phyloP scores from a whole-genome alignment of 2,113 vertebrate species.

The Budorcas taxicolor region DNA sequence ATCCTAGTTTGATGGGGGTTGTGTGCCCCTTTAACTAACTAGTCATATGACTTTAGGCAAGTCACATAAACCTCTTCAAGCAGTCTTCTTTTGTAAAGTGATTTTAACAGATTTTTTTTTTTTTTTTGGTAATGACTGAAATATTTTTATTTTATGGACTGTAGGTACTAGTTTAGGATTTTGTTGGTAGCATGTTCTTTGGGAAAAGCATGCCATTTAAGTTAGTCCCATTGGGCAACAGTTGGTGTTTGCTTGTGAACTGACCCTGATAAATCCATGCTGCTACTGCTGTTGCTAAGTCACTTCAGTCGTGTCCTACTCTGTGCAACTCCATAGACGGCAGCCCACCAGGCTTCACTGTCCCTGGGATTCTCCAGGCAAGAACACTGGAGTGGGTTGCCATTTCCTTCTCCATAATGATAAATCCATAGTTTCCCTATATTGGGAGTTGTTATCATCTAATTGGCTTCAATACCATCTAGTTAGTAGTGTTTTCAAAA shows the following conservation, averaged over 20 bases:
- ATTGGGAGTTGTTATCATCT: not conserved
- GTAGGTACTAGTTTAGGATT: not conserved
- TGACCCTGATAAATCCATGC: not conserved
- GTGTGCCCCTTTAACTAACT: not conserved
- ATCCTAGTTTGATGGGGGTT: not conserved
- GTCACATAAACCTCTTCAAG: not conserved
- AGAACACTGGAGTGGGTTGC: not conserved
- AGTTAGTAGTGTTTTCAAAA: constrained; percentile 2
- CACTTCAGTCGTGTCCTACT: not conserved
- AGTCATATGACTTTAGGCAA: not conserved
- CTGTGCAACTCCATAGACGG: not conserved
- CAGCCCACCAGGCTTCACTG: not conserved
- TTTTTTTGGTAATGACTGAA: not conserved
- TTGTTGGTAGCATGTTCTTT: not conserved
- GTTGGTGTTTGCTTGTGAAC: not conserved
- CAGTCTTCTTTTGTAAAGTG: not conserved
- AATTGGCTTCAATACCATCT: not conserved
- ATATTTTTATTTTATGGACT: not conserved
- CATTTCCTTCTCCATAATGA: not conserved
- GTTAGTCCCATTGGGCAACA: not conserved
- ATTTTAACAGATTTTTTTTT: not conserved
- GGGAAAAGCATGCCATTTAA: not conserved
- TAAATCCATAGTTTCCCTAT: not conserved
- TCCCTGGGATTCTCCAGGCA: not conserved
- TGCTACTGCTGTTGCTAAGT: not conserved